These are phyloP conservation scores for Rhincodon typus DNA, from an alignment of 2,797 vertebrate genomes.

Conservation along the genomic window DNA sequence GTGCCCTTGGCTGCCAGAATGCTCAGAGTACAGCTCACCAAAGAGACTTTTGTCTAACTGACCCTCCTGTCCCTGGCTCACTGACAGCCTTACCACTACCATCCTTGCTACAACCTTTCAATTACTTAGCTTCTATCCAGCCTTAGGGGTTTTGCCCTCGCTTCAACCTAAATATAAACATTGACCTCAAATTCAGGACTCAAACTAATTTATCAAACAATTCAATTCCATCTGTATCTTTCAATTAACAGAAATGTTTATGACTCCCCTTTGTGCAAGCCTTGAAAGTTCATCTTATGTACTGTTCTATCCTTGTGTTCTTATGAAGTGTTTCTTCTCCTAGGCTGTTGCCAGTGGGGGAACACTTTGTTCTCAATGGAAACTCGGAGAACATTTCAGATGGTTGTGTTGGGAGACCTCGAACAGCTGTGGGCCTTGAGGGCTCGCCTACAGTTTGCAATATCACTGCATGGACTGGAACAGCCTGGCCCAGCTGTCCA, in stretches of 20 bases:
- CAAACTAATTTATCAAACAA: not conserved
- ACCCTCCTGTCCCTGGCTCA: not conserved
- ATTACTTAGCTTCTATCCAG: not conserved
- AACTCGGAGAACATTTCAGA: not conserved
- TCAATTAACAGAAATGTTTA: not conserved
- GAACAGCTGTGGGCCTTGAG: not conserved
- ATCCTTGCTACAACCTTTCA: not conserved
- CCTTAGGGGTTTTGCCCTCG: not conserved
- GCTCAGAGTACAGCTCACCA: not conserved
- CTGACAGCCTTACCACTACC: not conserved
- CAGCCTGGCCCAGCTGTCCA: not conserved
- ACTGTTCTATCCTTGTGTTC: not conserved
- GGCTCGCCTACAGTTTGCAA: not conserved
- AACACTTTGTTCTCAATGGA: constrained; percentile 5
- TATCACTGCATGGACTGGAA: not conserved
- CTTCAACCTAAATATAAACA: not conserved
- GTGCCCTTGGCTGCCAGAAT: not conserved
- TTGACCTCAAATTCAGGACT: not conserved
- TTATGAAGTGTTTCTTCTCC: not conserved
- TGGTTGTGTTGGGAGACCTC: not conserved
- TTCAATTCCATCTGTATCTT: not conserved
- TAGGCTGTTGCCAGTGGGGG: not conserved
- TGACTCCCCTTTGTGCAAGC: not conserved
- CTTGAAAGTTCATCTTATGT: not conserved
- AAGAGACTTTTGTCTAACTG: not conserved